Evolutionary conservation across 92 coral and sea anemone species (phyloP).

Genomic region (Porites lobata): DNA sequence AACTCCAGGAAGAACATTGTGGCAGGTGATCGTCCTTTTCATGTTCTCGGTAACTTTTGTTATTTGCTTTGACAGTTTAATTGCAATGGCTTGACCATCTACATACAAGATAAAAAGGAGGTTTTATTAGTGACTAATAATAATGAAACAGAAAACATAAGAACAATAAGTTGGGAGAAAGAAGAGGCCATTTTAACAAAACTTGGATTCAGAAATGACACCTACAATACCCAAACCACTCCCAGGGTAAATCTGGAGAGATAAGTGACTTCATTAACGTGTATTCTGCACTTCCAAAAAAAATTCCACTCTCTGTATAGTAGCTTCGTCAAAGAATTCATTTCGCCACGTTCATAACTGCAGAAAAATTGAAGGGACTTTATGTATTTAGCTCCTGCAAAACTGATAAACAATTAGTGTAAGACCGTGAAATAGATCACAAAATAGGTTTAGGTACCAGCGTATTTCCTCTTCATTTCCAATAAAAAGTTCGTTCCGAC

Average conservation of each 20-base stretch:
- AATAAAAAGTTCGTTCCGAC: conserved; percentile 65
- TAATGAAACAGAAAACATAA: not conserved
- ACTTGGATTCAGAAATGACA: too few relatives aligned
- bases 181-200: too few relatives aligned
- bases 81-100: conserved; percentile 75
- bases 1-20: conserved; percentile 21
- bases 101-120: not conserved
- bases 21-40: conserved; percentile 37
- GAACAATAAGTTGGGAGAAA: not conserved
- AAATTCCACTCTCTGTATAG: too few relatives aligned
- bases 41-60: conserved; percentile 45
- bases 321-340: too few relatives aligned
- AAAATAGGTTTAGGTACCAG: conserved; percentile 32
- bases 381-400: too few relatives aligned
- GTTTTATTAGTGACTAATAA: not conserved
- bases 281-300: too few relatives aligned
- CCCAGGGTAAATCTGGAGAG: too few relatives aligned
- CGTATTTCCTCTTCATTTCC: conserved; percentile 71
- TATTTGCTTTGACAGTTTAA: conserved; percentile 64
- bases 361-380: too few relatives aligned
- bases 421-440: not conserved
- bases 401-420: too few relatives aligned
- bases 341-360: too few relatives aligned
- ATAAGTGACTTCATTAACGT: too few relatives aligned
- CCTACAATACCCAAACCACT: too few relatives aligned